A percentile compares a stretch with the other conserved stretches of the same genome.
phyloP scores from a whole-genome alignment of 2,888 invertebrate species.

The Coelogynopora nodosa region DNA sequence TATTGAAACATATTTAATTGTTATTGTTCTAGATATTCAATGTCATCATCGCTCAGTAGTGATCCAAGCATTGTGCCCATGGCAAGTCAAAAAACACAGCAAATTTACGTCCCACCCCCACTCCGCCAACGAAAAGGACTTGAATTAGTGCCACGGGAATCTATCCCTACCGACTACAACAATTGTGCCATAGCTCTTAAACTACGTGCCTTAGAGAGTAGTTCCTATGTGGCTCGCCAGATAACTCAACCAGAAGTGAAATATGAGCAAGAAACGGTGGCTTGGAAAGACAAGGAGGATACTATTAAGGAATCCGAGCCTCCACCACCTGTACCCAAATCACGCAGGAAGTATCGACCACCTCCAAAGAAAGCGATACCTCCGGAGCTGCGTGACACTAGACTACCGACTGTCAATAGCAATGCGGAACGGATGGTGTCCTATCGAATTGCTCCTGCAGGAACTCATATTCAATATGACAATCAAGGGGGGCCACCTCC shows the following conservation, averaged over 20 bases:
- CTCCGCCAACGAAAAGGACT: background rate
- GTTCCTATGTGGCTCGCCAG: background rate
- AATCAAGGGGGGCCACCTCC: too few species aligned
- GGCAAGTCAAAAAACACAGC: background rate
- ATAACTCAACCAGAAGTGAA: too few species aligned
- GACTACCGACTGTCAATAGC: background rate
- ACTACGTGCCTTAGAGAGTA: background rate
- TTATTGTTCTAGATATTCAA: too few species aligned
- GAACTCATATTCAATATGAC: too few species aligned
- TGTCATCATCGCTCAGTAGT: too few species aligned
- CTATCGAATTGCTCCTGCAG: background rate
- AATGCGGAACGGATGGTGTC: background rate
- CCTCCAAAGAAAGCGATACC: background rate
- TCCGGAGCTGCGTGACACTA: constrained; percentile 11
- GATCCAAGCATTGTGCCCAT: too few species aligned
- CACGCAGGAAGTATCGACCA: background rate
- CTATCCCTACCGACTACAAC: background rate
- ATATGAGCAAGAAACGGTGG: background rate
- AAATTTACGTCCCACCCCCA: background rate
- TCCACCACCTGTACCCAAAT: background rate
- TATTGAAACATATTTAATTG: too few species aligned
- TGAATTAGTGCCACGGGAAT: background rate
- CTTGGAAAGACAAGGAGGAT: background rate
- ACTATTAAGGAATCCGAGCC: background rate
- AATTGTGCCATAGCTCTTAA: background rate